Conservation (phyloP, 2,888 invertebrate genomes). For the Stenodera caucasica region DNA sequence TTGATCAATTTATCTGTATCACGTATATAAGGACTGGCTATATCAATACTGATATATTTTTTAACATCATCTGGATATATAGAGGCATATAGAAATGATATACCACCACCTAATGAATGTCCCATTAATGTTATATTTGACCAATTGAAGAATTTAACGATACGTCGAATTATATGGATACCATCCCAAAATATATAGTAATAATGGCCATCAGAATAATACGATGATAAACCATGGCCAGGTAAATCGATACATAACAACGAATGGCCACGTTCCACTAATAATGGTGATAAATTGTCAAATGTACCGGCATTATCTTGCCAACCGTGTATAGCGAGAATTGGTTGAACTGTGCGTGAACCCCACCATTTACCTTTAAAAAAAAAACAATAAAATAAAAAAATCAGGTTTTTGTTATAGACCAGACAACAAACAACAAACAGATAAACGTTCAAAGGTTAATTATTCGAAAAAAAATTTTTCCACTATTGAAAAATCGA, state of each 20-base stretch:
- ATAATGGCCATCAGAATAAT: conserved; percentile 63
- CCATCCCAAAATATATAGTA: conserved; percentile 56
- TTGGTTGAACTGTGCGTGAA: conserved; percentile 62
- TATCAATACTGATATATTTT: conserved; percentile 75
- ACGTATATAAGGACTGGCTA: conserved; percentile 73
- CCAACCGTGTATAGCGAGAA: conserved; percentile 77
- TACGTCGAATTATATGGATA: conserved; percentile 57
- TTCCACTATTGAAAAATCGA: too few relatives aligned
- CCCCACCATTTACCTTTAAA: conserved; percentile 78
- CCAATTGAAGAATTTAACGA: conserved; percentile 69
- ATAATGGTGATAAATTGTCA: conserved; percentile 65
- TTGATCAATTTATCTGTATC: conserved; percentile 60
- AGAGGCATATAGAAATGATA: too few relatives aligned
- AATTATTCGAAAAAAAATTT: too few relatives aligned
- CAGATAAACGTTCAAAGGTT: too few relatives aligned
- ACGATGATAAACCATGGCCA: conserved; percentile 70
- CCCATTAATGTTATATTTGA: conserved; percentile 66
- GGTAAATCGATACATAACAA: conserved; percentile 67
- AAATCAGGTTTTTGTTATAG: too few relatives aligned
- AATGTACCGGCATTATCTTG: conserved; percentile 76
- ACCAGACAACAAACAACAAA: too few relatives aligned
- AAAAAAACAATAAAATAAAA: too few relatives aligned
- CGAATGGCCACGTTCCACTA: conserved; percentile 55
- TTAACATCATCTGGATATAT: conserved; percentile 65
- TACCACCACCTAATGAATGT: conserved; percentile 70